Base-by-base conservation (phyloP, 2,888 invertebrate genomes). In the Idaea biselata region DNA sequence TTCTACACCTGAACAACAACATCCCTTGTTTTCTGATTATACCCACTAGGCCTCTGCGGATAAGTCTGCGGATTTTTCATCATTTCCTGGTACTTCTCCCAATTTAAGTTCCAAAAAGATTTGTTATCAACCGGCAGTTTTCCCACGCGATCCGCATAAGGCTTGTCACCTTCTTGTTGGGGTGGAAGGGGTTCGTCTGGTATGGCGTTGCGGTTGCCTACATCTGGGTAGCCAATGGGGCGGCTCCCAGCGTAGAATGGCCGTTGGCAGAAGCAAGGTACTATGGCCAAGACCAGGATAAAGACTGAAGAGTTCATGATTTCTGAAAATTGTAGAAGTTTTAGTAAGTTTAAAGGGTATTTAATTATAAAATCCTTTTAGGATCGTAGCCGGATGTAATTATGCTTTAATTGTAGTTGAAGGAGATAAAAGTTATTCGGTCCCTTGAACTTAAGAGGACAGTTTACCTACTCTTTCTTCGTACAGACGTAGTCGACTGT, bases 171-270 rank as follows among this genome's bases (percentile, higher is more conserved):
- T 18, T 74, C 71, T 32, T 68, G 33, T 54, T 68, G 63, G 6
- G 76, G 67, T 6, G 76, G 75, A 0, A 77, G 60, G 0, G 58
- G 58, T 6, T 53, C 31, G 1, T 63, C 55, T 14, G 33, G 59
- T 6, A 62, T 58, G 18, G 55, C 55, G 18, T 58, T 54, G n/a
- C 8, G 44, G 11, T 8, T 44, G 44, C 44, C 6, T 17, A 58
- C 16, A 0, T 53, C 64, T 5, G 76, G 76, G 16, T 64, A 75
- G 1, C 77, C 76, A n/a, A 78, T 75, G 0, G 73, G 71, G 6
- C 58, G 66, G 0, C 32, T 6, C 6, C 80, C 80, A 25, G 77
- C 74, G 62, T 72, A 80, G 32, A 68, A 77, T 11, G 79, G 59
- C 0, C 80, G 71, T 61, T 79, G 74, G 55, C 72, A 63, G 53